Base-by-base conservation (phyloP, 2,888 invertebrate species). In the Lasioglossum figueresi region DNA sequence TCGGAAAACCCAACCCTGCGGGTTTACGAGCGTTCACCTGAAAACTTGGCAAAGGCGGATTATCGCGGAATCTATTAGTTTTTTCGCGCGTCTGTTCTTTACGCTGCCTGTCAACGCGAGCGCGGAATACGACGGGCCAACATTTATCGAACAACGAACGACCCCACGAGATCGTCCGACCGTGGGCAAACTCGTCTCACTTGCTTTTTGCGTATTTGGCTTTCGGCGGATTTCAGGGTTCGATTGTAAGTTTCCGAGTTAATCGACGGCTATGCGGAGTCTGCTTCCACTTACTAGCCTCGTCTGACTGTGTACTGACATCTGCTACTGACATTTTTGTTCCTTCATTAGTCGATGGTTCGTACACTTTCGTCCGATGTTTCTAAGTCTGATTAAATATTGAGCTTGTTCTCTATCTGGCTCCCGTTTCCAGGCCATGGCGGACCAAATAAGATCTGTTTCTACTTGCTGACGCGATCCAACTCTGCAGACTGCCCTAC, bases 21-120 rank as follows among this genome's bases (percentile, higher is more conserved):
- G 37, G 8, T 31, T 34, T 19, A 34, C 34, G 23, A 68, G 68
- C 19, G 37, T 37, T 68, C 68, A 19, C 23, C 31, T 31, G 31
- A 27, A 63, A 63, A 63, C 31, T 63, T 27, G 31, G 63, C 31
- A 63, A 34, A 63, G 68, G 68, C 19, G 31, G 68, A 68, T 68
- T 34, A 68, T 37, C 23, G 1, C 34, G 16, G 31, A 66, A 66
- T 66, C 31, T 34, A 68, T 68, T 68, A 12, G 37, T 40, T 23
- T 34, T 68, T 68, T n/a, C 34, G 19, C 31, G 2, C 19, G 34
- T 19, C 66, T 31, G 34, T 66, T 34, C 66, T 66, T 34, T 34
- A 34, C 34, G 19, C 3, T 31, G 31, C 34, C 16, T 66, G 66
- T 66, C 66, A 66, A 66, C 66, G 19, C 66, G 19, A 14, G 2